Conservation (phyloP, 2,113 vertebrate species). For the Hylia prasina region DNA sequence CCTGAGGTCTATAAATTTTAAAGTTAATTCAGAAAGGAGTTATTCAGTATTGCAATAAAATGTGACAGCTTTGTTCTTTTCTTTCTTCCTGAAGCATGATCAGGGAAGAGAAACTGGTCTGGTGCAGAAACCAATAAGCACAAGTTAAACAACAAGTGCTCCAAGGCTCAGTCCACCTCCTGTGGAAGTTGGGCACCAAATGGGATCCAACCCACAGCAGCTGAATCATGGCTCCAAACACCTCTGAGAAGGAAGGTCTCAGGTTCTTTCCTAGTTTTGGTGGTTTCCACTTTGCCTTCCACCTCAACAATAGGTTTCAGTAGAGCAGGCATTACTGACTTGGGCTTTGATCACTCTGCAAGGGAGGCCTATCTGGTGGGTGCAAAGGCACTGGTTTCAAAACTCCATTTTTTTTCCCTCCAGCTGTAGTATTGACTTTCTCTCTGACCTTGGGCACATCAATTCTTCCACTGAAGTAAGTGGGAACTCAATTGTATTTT, state of each 20-base stretch:
- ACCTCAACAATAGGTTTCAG: background rate
- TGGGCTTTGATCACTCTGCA: background rate
- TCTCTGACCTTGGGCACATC: slow-evolving; percentile 45
- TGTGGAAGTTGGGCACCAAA: background rate
- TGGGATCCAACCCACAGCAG: background rate
- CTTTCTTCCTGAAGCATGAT: background rate
- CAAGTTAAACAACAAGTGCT: background rate
- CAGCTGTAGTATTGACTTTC: slow-evolving; percentile 34
- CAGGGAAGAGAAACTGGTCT: background rate
- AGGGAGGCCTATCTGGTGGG: background rate
- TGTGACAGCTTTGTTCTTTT: slow-evolving; percentile 24
- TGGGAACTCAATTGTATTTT: slow-evolving; percentile 55
- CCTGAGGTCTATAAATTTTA: slow-evolving; percentile 27
- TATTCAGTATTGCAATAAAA: slow-evolving; percentile 49
- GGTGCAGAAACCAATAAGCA: background rate
- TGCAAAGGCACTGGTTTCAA: background rate
- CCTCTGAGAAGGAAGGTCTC: background rate
- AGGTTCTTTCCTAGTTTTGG: background rate
- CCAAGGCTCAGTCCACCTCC: background rate
- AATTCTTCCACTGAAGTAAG: slow-evolving; percentile 48
- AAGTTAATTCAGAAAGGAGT: slow-evolving; percentile 47
- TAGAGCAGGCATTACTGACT: background rate
- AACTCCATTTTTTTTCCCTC: background rate
- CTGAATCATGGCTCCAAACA: background rate
- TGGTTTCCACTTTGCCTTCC: background rate